These are phyloP conservation scores for Trichopria drosophilae DNA, from an alignment of 2,888 invertebrate genomes.

Conservation along the genomic window DNA sequence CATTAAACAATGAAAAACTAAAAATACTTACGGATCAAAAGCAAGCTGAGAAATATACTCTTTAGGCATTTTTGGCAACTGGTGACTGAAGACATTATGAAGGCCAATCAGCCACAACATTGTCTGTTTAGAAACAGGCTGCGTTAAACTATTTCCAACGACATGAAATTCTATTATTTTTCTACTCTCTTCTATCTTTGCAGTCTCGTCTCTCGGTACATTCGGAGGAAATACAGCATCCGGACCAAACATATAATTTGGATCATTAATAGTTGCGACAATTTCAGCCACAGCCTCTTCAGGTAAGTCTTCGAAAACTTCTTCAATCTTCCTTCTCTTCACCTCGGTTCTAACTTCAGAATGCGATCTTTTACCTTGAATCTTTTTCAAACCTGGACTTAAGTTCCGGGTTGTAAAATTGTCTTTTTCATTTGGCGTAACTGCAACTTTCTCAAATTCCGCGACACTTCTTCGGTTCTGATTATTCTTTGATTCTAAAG, in stretches of 20 bases:
- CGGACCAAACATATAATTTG: slow-evolving; percentile 81
- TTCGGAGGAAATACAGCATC: slow-evolving; percentile 82
- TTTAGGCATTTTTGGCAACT: slow-evolving; percentile 95
- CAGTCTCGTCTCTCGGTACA: slow-evolving; percentile 87
- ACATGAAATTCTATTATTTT: slow-evolving; percentile 93
- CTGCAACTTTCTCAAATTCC: slow-evolving; percentile 70
- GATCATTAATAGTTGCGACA: slow-evolving; percentile 80
- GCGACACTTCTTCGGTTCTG: slow-evolving; percentile 38
- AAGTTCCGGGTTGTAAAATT: slow-evolving; percentile 71
- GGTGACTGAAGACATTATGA: slow-evolving; percentile 93
- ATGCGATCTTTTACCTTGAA: slow-evolving; percentile 47
- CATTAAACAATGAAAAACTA: slow-evolving; percentile 4
- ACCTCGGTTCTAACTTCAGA: slow-evolving; percentile 48
- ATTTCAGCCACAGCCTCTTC: slow-evolving; percentile 80
- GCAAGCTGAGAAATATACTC: slow-evolving; percentile 95
- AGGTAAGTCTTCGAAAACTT: slow-evolving; percentile 72
- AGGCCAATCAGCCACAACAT: slow-evolving; percentile 92
- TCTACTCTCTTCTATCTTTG: slow-evolving; percentile 84
- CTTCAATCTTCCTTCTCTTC: slow-evolving; percentile 56
- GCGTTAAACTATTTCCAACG: slow-evolving; percentile 88
- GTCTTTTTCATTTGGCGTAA: slow-evolving; percentile 67
- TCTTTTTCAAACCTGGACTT: slow-evolving; percentile 62
- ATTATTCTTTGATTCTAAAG: slow-evolving; percentile 64
- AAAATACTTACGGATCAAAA: slow-evolving; percentile 80
- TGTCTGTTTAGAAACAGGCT: slow-evolving; percentile 83